phyloP scores from a whole-genome alignment of 2,113 vertebrate genomes.

The Eulacestoma nigropectus region DNA sequence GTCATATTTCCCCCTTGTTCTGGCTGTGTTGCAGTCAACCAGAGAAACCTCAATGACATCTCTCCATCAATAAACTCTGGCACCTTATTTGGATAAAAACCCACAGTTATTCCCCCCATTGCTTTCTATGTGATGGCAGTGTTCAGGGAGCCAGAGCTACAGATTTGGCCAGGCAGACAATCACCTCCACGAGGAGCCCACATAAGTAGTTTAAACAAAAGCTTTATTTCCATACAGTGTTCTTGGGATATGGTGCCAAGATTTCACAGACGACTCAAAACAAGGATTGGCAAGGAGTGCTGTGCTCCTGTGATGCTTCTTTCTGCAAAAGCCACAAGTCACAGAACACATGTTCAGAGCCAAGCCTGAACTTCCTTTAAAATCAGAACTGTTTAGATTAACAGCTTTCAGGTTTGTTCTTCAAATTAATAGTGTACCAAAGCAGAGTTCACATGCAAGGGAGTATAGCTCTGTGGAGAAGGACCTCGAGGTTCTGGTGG shows the following conservation, averaged over 20 bases:
- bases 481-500: not conserved
- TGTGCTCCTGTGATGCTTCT: not conserved
- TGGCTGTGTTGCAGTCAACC: not conserved
- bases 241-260: not conserved
- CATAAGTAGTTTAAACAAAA: slow-evolving; percentile 36
- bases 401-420: not conserved
- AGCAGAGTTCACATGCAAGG: not conserved
- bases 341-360: not conserved
- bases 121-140: not conserved
- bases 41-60: not conserved
- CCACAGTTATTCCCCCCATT: not conserved
- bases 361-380: not conserved
- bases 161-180: not conserved
- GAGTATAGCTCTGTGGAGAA: not conserved
- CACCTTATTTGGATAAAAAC: not conserved
- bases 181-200: not conserved
- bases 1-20: not conserved
- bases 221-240: not conserved
- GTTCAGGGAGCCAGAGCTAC: not conserved
- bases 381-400: not conserved
- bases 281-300: not conserved
- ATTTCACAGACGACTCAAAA: not conserved
- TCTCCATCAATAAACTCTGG: not conserved
- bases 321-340: not conserved
- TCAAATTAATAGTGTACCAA: not conserved